phyloP scores from a whole-genome alignment of 2,888 invertebrate species.

The Pollenia griseotomentosa region DNA sequence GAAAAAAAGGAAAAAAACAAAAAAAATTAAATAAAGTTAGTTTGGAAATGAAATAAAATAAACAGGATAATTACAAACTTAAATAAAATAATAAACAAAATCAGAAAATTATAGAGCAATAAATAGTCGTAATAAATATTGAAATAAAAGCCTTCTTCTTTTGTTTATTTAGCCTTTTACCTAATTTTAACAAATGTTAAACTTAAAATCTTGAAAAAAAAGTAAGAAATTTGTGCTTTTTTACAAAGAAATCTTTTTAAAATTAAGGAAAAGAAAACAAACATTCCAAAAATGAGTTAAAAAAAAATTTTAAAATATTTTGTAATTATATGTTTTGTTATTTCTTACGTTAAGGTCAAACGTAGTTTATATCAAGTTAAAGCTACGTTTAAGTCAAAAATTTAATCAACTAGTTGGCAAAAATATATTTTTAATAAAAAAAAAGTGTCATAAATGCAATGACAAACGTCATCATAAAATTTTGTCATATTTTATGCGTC shows the following conservation, averaged over 20 bases:
- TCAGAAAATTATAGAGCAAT: constrained; percentile 20
- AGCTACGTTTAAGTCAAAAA: too few relatives aligned
- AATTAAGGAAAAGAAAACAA: constrained; percentile 1
- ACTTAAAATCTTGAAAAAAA: background rate
- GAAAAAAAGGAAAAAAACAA: constrained; percentile 55
- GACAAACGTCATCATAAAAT: too few relatives aligned
- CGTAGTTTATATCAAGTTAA: too few relatives aligned
- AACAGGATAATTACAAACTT: constrained; percentile 44
- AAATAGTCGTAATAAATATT: constrained; percentile 19
- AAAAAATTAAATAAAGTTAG: constrained; percentile 64
- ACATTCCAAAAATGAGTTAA: constrained; percentile 31
- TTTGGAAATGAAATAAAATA: constrained; percentile 58
- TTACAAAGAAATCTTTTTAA: constrained; percentile 6
- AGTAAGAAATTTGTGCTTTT: constrained; percentile 56
- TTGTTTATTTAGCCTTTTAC: constrained; percentile 25
- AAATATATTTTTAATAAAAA: too few relatives aligned
- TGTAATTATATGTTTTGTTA: constrained; percentile 25
- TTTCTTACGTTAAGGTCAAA: too few relatives aligned
- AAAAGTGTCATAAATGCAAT: too few relatives aligned
- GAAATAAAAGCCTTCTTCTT: constrained; percentile 18
- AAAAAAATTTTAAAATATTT: background rate
- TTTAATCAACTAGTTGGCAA: too few relatives aligned
- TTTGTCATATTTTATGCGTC: too few relatives aligned
- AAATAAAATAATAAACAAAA: constrained; percentile 28
- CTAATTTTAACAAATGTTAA: constrained; percentile 20